Evolutionary conservation across 2,888 invertebrate genomes (phyloP), one percentile per base, ranked within the genome.

Genomic region (Drosophila nigricruria): DNA sequence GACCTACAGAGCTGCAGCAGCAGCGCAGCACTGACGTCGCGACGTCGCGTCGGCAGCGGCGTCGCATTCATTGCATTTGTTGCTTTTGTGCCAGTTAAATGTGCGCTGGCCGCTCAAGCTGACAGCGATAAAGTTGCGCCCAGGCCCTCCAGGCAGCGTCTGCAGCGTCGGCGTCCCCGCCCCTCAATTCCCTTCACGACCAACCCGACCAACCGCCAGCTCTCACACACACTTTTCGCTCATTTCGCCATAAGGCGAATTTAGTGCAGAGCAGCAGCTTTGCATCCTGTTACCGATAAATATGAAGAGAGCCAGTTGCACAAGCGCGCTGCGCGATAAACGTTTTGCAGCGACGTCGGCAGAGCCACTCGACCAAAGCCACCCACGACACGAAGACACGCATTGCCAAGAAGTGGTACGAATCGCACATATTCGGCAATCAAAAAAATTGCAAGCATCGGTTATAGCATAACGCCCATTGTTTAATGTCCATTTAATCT

Each of bases 1-100:
- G 84, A 86, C 84, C 84, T 86, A 86, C 78, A 85, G 83, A 83
- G 75, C 68, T 50, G 30, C 54, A 53, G 69, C 74, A 81, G 73
- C 68, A 43, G 27, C 56, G 72, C 74, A 49, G 47, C 45, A 42
- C 20, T 23, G 14, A 23, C 57, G 61, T 12, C 32, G 50, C 20
- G 20, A 14, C 42, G 18, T 10, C n/a, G n/a, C 14, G 16, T 36
- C 16, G 32, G 32, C 32, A 32, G 34, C 34, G 40, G 23, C 47
- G 36, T 45, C 43, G 64, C 72, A 72, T 54, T 76, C 34, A 36
- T 56, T 62, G 61, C 73, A 66, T 52, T 75, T 36, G 54, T 40
- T 63, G 77, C 60, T 49, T 63, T 62, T 74, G 77, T 70, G 73
- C 77, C 77, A 77, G 66, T 77, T 77, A 45, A 63, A 42, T 66